Evolutionary conservation across 1,140 invertebrate genomes (phyloP).

Genomic region (Limonius californicus): DNA sequence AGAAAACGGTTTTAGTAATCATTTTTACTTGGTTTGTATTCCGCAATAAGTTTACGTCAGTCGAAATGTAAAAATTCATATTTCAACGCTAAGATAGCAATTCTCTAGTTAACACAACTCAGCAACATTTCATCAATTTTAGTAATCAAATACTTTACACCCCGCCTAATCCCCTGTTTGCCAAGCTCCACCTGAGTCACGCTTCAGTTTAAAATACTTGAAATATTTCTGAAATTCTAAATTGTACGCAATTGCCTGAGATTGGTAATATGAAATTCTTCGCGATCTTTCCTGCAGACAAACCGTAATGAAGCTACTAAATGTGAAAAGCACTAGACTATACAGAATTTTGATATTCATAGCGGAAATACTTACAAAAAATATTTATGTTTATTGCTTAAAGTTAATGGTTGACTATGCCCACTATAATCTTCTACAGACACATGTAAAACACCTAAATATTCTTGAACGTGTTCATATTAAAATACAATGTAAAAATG

Average conservation of each 20-base stretch:
- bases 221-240: not conserved
- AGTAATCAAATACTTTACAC: constrained; percentile 36
- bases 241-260: not conserved
- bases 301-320: not conserved
- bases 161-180: constrained; percentile 34
- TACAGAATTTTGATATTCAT: too few relatives aligned
- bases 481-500: too few relatives aligned
- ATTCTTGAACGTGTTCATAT: too few relatives aligned
- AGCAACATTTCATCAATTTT: constrained; percentile 35
- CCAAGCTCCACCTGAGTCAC: constrained; percentile 33
- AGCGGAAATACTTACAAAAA: too few relatives aligned
- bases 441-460: too few relatives aligned
- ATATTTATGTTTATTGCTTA: too few relatives aligned
- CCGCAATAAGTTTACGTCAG: not conserved
- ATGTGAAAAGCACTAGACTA: not conserved
- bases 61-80: not conserved
- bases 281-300: not conserved
- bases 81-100: not conserved
- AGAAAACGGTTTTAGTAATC: constrained; percentile 1
- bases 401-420: too few relatives aligned
- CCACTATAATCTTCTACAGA: too few relatives aligned
- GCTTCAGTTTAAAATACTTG: constrained; percentile 12
- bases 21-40: not conserved
- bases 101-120: not conserved
- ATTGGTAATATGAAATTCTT: not conserved